Percentiles rank a stretch among this genome's conserved stretches.
phyloP scores from a whole-genome alignment of 2,797 vertebrate genomes.

The Fringilla coelebs region DNA sequence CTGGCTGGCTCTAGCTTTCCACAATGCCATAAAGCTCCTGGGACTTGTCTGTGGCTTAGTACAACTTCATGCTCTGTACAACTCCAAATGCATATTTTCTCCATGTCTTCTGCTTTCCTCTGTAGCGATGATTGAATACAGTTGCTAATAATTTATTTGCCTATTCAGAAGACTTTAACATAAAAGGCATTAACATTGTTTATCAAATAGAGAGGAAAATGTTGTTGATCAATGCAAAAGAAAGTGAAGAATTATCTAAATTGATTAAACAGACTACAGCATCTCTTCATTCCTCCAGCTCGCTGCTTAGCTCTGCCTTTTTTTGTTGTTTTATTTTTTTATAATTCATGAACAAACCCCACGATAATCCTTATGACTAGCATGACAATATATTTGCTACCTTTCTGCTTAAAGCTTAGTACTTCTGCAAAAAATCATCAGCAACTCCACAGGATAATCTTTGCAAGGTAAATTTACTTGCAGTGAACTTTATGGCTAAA shows the following conservation, averaged over 20 bases:
- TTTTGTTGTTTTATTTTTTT: background rate
- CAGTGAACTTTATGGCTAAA: background rate
- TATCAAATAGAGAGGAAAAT: background rate
- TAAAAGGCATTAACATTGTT: background rate
- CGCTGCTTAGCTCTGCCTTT: background rate
- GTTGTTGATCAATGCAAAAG: background rate
- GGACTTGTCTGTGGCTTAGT: background rate
- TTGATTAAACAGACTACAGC: background rate
- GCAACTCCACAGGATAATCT: background rate
- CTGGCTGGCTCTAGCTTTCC: background rate
- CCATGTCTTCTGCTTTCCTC: background rate
- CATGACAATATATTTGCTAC: background rate
- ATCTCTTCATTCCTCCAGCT: background rate
- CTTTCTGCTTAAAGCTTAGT: background rate
- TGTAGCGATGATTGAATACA: background rate
- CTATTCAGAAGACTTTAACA: background rate
- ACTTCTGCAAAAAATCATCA: background rate
- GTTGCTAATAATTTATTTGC: background rate
- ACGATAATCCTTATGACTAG: rapidly evolving
- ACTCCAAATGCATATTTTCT: background rate
- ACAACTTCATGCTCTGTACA: background rate
- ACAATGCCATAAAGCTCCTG: background rate
- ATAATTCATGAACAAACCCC: background rate
- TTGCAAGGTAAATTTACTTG: background rate
- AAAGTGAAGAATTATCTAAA: background rate